Evolutionary conservation across 1,140 invertebrate species (phyloP).

Genomic region (Mactra quadrangularis): DNA sequence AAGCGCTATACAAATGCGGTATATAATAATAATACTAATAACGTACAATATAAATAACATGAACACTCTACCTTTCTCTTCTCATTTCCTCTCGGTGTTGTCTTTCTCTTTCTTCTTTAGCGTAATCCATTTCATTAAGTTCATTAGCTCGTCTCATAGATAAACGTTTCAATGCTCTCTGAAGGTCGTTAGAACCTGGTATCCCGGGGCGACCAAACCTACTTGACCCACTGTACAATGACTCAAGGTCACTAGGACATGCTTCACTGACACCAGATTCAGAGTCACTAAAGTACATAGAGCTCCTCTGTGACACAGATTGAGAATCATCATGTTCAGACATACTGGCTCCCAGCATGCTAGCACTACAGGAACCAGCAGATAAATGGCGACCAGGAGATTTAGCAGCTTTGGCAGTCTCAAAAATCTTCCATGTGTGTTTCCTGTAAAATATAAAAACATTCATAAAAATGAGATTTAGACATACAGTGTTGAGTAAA

Average conservation of each 20-base stretch:
- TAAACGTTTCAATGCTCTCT: conserved; percentile 91
- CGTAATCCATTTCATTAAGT: conserved; percentile 83
- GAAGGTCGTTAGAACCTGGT: conserved; percentile 94
- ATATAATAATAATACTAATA: no score
- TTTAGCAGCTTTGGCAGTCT: conserved; percentile 80
- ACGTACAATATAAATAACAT: no score
- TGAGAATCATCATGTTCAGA: conserved; percentile 45
- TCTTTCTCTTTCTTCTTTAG: conserved; percentile 83
- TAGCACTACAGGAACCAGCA: conserved; percentile 54
- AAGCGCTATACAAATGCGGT: no score
- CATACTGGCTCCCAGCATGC: conserved; percentile 49
- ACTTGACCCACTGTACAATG: conserved; percentile 74
- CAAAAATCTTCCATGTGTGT: conserved; percentile 81
- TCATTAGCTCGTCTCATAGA: conserved; percentile 86
- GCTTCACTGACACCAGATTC: conserved; percentile 75
- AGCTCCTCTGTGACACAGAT: conserved; percentile 69
- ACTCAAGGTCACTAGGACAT: conserved; percentile 78
- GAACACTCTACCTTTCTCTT: conserved; percentile 30
- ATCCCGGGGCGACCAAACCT: conserved; percentile 87
- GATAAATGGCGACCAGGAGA: conserved; percentile 59
- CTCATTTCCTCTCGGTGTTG: neutral
- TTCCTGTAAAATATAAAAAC: conserved; percentile 73
- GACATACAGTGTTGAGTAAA: no score
- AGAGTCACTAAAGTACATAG: conserved; percentile 76
- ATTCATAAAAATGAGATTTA: no score